Base-by-base conservation (phyloP, 1,140 invertebrate species). In the Drosophila simulans region DNA sequence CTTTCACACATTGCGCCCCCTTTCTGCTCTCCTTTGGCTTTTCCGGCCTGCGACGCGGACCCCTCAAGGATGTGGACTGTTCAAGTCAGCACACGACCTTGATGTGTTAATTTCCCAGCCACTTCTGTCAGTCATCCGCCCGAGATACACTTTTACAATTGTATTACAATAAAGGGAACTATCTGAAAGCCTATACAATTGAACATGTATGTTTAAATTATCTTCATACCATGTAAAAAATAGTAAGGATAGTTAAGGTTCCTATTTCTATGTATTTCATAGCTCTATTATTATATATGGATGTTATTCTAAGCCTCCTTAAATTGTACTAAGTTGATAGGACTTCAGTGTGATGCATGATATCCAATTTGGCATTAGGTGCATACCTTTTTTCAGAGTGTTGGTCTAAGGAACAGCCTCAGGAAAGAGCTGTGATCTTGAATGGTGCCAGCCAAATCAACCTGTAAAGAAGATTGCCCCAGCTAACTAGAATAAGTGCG, bases 21-120 rank as follows among this genome's bases (percentile, higher is more conserved):
- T 22, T n/a, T 2, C 68, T 43, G 57, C 55, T 58, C 58, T 51
- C 20, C 57, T 69, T 42, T 39, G 78, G 72, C 69, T 80, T 54
- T 84, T 84, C 81, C 81, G 81, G 81, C 71, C 77, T 57, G 43
- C 35, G 39, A 42, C 65, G 51, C 48, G 39, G 62, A 34, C 65
- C 43, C 59, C 56, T 72, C 71, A 64, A 56, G 74, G 64, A 77
- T 75, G 27, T 31, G 27, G 27, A 31, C 31, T 31, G 64, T 63
- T 42, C 12, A 56, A 51, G 74, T 69, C 62, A 55, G 68, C 64
- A 68, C 57, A 75, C 77, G 86, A 90, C 86, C 86, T 90, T 90
- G 86, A 90, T 73, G 88, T 90, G 86, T 86, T 90, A 90, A 90
- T 90, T 90, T 90, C 68, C 75, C 60, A 68, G 60, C 46, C 68